A percentile compares a stretch with the other conserved stretches of the same genome.
Conservation (phyloP, 2,797 vertebrate genomes). For the Leptatherina wallacei region DNA sequence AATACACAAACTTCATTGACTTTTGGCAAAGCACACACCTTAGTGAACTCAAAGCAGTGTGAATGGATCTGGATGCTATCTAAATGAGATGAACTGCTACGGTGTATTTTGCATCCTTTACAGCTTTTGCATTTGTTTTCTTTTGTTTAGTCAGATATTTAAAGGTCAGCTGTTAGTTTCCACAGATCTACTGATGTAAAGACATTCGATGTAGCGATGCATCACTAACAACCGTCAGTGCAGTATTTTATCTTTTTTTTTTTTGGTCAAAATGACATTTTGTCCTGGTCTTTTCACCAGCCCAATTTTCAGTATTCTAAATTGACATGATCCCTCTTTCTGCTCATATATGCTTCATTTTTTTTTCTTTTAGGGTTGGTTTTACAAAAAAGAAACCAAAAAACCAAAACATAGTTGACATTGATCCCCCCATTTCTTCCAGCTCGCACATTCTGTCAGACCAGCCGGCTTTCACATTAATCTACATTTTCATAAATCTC, state of each 20-base stretch:
- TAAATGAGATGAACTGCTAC: too few species aligned
- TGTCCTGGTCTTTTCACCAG: background rate
- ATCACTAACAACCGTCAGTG: background rate
- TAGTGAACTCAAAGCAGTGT: background rate
- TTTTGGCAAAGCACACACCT: too few species aligned
- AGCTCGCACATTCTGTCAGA: background rate
- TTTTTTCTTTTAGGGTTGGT: background rate
- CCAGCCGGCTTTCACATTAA: background rate
- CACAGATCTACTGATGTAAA: background rate
- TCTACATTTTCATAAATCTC: slow-evolving; percentile 1
- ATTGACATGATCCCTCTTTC: background rate
- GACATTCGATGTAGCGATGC: background rate
- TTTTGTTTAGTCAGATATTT: background rate
- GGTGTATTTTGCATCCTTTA: background rate
- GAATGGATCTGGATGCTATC: background rate
- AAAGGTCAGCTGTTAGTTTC: background rate
- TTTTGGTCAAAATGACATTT: background rate
- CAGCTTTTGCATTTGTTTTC: background rate
- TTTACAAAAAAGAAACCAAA: too few species aligned
- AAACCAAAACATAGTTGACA: background rate
- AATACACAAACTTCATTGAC: too few species aligned
- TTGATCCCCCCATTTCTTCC: background rate
- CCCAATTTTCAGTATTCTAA: too few species aligned
- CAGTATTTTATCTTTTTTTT: background rate
- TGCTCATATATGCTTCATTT: background rate